Evolutionary conservation across 2,113 vertebrate genomes (phyloP).

Genomic region (Carassius carassius): DNA sequence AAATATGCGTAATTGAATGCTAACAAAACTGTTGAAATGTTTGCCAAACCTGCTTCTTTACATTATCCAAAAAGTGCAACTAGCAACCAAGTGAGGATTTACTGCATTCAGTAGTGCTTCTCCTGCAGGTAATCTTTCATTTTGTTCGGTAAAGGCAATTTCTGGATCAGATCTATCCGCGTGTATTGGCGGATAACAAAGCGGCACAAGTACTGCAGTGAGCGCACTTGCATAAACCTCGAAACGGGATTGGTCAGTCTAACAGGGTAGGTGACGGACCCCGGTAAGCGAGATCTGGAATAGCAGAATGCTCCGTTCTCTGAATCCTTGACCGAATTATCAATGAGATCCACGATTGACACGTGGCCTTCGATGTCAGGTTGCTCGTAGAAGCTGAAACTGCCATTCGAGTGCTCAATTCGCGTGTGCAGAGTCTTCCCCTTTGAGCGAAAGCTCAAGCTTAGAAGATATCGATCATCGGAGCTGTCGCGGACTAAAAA

Average conservation of each 20-base stretch:
- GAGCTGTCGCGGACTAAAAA: slow-evolving; percentile 97
- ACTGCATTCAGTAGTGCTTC: slow-evolving; percentile 89
- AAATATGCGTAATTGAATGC: slow-evolving; percentile 57
- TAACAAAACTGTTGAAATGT: slow-evolving; percentile 75
- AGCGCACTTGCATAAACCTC: slow-evolving; percentile 98
- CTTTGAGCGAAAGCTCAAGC: slow-evolving; percentile 96
- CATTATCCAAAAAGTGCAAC: slow-evolving; percentile 82
- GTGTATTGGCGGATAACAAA: slow-evolving; percentile 99
- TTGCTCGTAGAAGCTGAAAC: slow-evolving; percentile 99
- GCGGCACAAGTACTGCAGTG: slow-evolving; percentile 96
- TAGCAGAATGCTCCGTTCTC: slow-evolving; percentile 98
- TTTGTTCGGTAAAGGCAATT: slow-evolving; percentile 98
- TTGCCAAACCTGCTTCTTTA: slow-evolving; percentile 80
- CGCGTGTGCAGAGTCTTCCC: slow-evolving; percentile 96
- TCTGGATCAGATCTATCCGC: slow-evolving; percentile 97
- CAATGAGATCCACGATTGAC: slow-evolving; percentile 95
- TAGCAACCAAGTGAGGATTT: slow-evolving; percentile 68
- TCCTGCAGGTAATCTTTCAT: slow-evolving; percentile 94
- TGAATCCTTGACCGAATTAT: slow-evolving; percentile 97
- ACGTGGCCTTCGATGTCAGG: slow-evolving; percentile 97
- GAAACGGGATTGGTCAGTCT: slow-evolving; percentile 96
- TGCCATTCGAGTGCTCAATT: slow-evolving; percentile 97
- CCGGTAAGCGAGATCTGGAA: slow-evolving; percentile 92
- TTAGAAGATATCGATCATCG: slow-evolving; percentile 94
- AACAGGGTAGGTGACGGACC: slow-evolving; percentile 95